Evolutionary conservation across 2,113 vertebrate species (phyloP).

Genomic region (Beaufortia kweichowensis): DNA sequence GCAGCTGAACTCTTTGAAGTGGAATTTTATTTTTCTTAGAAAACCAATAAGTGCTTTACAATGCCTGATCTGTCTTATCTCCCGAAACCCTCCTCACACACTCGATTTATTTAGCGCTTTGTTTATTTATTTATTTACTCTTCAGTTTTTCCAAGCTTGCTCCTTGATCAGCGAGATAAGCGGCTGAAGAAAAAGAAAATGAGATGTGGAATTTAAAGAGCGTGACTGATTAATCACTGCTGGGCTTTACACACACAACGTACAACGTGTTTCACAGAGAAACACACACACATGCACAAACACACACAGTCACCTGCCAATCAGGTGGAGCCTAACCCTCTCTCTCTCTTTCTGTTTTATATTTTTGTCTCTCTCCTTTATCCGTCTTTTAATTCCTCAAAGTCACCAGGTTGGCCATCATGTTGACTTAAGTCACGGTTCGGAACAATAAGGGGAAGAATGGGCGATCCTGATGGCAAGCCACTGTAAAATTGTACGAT

Average conservation of each 20-base stretch:
- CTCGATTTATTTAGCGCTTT: conserved; percentile 60
- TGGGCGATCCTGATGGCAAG: conserved; percentile 56
- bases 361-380: conserved; percentile 1
- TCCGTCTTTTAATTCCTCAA: conserved; percentile 52
- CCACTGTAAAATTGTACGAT: conserved; percentile 65
- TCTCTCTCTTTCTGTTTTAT: conserved; percentile 1
- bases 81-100: conserved; percentile 68
- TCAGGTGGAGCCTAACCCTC: conserved; percentile 10
- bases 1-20: conserved; percentile 62
- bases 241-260: conserved; percentile 41
- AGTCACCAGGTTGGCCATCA: conserved; percentile 54
- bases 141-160: conserved; percentile 62
- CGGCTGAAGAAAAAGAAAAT: conserved; percentile 72
- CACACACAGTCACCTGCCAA: not conserved
- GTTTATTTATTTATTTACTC: conserved; percentile 72
- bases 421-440: conserved; percentile 53
- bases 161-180: conserved; percentile 76
- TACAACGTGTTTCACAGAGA: not conserved
- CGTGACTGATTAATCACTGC: conserved; percentile 76
- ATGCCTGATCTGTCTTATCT: conserved; percentile 74
- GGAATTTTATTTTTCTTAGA: conserved; percentile 69
- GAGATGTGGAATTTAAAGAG: conserved; percentile 77
- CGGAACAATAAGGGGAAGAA: conserved; percentile 58
- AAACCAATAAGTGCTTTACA: conserved; percentile 75
- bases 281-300: not conserved